Evolutionary conservation across 2,113 vertebrate species (phyloP), one percentile per base, ranked within the genome.

Genomic region (Cyphomyrus plagiostoma): DNA sequence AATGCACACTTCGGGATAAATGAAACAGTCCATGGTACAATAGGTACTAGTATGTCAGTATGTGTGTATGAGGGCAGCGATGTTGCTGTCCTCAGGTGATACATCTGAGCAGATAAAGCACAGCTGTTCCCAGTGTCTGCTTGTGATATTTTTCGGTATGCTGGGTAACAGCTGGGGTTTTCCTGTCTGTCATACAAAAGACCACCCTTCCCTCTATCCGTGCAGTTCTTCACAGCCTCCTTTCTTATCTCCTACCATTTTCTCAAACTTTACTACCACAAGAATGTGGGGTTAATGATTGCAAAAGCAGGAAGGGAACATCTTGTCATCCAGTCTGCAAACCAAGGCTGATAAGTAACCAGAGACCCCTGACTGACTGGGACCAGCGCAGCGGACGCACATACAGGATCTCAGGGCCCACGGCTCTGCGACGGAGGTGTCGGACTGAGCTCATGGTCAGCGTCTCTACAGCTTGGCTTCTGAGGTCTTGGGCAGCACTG

Each of bases 281-380:
- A 80, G 70, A 77, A 52, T 26, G 88, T 17, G 13, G 30, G 35
- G 70, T 89, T 89, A 80, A 80, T 48, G 88, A 80, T 35, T 77
- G 46, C n/a, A 35, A 77, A 70, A 62, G 58, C 21, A 48, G 45
- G 39, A 46, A 21, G 42, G 39, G 48, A 86, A 11, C 86, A 23
- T 87, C 30, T 50, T 86, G 85, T 86, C 48, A 86, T 30, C 58
- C 56, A n/a, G 39, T 23, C 62, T 50, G 62, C n/a, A 19, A 3
- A 21, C 42, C 46, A 26, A 88, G 66, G 45, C 45, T 70, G 87
- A 88, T 70, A 21, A 62, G 35, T 66, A 42, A 58, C 86, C 52
- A 80, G 74, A 80, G 30, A 0, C 10, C 58, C n/a, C 26, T 11
- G 19, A 10, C 15, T 88, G 17, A 1, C 39, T 66, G 35, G n/a